Evolutionary conservation across 2,113 vertebrate genomes (phyloP), one percentile per base, ranked within the genome.

Genomic region (Notothenia coriiceps): DNA sequence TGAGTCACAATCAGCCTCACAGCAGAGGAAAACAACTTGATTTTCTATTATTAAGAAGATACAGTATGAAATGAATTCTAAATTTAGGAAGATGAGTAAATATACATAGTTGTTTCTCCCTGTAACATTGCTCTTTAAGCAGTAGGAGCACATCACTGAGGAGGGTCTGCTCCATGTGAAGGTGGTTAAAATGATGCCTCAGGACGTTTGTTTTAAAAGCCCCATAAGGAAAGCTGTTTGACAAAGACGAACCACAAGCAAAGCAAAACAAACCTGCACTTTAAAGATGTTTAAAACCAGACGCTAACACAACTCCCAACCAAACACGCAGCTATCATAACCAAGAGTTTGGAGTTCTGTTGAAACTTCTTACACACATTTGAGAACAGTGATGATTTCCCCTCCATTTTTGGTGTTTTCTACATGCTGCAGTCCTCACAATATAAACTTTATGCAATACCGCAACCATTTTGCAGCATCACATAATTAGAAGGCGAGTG

Each of bases 161-260:
- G 33, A 68, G 72, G 73, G 50, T 52, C 18, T n/a, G 50, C 67
- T 79, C 29, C 69, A 46, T 55, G 50, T 78, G 71, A 78, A 74
- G 76, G 80, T 22, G 85, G 82, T 84, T 13, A 14, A 55, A 74
- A 79, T 12, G 55, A 79, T 68, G 75, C 78, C 71, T 54, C 50
- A 9, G 67, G 57, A 76, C 50, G 62, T 79, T 82, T 79, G 76
- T 84, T 88, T 87, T 87, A 84, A 70, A 85, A 80, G 55, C 60
- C 70, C 66, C 77, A 77, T 57, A 80, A 90, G 76, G 66, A 70
- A 83, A 70, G 72, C 74, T 68, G 71, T 69, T 57, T 77, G 77
- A 90, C 80, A 50, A 71, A 83, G 71, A 73, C 5, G 5, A 85
- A 86, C 87, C 87, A 55, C 83, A 90, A 86, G 70, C 73, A 79